These are phyloP conservation scores for Nothura maculosa DNA, from an alignment of 2,797 vertebrate species.

Conservation along the genomic window DNA sequence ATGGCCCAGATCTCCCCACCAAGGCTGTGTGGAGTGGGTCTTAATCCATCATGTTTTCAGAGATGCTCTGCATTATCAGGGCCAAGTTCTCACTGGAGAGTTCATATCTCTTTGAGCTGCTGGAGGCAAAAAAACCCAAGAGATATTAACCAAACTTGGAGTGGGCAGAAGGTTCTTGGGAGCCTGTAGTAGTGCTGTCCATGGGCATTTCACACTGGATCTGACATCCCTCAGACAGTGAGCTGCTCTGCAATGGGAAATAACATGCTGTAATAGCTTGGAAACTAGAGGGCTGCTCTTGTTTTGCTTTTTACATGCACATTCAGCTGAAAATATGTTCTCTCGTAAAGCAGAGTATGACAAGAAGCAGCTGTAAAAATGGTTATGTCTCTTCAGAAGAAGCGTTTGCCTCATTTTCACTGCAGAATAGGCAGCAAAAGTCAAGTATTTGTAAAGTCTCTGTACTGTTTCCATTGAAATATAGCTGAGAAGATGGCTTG, in stretches of 20 bases:
- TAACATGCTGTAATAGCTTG: neutral
- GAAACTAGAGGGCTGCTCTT: neutral
- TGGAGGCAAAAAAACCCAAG: neutral
- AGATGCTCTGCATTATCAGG: neutral
- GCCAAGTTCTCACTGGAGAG: neutral
- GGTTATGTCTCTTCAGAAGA: neutral
- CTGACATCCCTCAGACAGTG: neutral
- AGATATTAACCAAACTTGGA: neutral
- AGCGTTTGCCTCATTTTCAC: neutral
- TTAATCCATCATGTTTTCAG: neutral
- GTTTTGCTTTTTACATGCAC: neutral
- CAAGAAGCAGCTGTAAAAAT: neutral
- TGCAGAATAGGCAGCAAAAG: neutral
- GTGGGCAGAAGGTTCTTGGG: neutral
- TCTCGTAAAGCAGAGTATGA: neutral
- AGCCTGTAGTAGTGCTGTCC: neutral
- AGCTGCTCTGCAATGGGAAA: neutral
- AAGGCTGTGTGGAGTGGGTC: neutral
- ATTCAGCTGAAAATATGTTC: neutral
- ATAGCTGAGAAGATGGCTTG: neutral
- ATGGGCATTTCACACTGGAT: neutral
- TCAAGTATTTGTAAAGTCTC: neutral
- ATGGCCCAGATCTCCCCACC: neutral
- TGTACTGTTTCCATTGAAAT: neutral
- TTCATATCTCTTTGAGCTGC: neutral